phyloP scores from a whole-genome alignment of 2,888 invertebrate genomes.

The Prionchulus punctatus region DNA sequence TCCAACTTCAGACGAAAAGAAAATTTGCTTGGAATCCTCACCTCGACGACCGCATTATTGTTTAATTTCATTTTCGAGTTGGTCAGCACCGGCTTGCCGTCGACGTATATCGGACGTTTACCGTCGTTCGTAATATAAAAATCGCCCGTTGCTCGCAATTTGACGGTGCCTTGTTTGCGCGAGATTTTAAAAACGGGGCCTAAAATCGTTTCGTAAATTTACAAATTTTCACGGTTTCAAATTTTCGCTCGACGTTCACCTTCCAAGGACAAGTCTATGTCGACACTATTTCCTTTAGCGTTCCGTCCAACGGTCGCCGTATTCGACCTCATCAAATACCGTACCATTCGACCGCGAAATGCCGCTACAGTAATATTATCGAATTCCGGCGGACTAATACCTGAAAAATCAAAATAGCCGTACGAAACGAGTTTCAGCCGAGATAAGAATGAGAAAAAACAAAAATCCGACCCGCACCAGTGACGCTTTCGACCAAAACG shows the following conservation, averaged over 20 bases:
- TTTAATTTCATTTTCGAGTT: constrained; percentile 75
- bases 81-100: constrained; percentile 69
- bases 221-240: too few species aligned
- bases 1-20: not conserved
- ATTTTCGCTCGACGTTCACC: constrained; percentile 31
- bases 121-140: constrained; percentile 87
- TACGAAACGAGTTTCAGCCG: not conserved
- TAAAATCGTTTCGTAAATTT: too few species aligned
- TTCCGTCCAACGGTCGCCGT: constrained; percentile 78
- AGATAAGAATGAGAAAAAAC: not conserved
- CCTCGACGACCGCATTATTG: constrained; percentile 80
- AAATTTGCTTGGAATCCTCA: not conserved
- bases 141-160: constrained; percentile 74
- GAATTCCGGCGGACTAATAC: constrained; percentile 53
- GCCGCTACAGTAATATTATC: constrained; percentile 86
- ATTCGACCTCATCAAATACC: constrained; percentile 80
- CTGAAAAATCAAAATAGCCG: not conserved
- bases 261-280: constrained; percentile 79
- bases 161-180: constrained; percentile 52
- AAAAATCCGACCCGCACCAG: constrained; percentile 22
- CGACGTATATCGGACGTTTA: constrained; percentile 78
- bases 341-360: constrained; percentile 68
- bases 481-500: constrained; percentile 70
- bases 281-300: constrained; percentile 69
- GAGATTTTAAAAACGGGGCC: constrained; percentile 62